These are phyloP conservation scores for Apteryx mantelli DNA, from an alignment of 2,113 vertebrate species.

Conservation along the genomic window DNA sequence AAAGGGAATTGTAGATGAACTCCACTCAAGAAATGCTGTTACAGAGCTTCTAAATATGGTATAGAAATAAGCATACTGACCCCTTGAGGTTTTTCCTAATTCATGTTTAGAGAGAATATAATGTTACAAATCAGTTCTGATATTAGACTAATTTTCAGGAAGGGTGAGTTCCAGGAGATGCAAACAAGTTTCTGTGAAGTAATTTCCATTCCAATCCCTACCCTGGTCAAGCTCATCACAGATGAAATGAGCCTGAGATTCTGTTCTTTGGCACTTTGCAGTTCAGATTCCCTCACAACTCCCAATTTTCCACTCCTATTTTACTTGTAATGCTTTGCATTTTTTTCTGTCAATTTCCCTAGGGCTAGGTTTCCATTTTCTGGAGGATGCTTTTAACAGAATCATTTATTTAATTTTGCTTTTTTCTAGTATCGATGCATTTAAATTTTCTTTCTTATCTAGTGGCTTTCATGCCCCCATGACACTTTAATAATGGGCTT, in stretches of 20 bases:
- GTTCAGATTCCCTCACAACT: neutral
- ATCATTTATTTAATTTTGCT: neutral
- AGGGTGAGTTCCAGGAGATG: neutral
- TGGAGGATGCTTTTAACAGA: neutral
- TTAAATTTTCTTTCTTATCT: neutral
- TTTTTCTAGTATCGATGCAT: neutral
- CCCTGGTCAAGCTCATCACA: neutral
- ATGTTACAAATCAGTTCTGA: neutral
- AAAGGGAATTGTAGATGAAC: neutral
- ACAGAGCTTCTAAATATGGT: neutral
- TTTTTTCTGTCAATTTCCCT: neutral
- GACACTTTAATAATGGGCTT: neutral
- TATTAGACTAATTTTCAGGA: neutral
- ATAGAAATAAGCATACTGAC: neutral
- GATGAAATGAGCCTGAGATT: neutral
- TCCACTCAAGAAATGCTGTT: neutral
- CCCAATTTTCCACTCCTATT: neutral
- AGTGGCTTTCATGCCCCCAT: neutral
- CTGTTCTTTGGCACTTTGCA: neutral
- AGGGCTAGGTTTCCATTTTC: neutral
- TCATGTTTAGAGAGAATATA: neutral
- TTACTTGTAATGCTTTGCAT: neutral
- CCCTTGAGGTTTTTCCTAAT: neutral
- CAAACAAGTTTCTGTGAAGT: neutral
- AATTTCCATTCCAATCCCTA: neutral